Evolutionary conservation across 2,888 invertebrate species (phyloP).

Genomic region (Cephus runcator): DNA sequence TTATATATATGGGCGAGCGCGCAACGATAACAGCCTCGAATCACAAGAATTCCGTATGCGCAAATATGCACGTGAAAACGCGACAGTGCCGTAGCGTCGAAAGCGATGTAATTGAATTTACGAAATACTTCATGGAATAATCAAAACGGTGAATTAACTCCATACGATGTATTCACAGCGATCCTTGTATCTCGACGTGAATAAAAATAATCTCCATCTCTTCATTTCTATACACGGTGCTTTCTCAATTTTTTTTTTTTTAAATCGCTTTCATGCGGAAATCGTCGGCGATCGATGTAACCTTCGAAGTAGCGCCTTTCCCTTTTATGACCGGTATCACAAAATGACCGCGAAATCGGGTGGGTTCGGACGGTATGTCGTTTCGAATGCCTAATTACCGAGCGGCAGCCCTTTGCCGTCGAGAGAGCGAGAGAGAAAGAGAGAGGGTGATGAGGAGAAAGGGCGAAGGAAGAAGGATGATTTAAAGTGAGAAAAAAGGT

Average conservation of each 20-base stretch:
- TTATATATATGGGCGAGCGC: background rate
- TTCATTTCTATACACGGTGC: background rate
- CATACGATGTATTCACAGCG: background rate
- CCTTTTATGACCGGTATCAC: background rate
- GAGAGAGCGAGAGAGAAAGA: conserved; percentile 10
- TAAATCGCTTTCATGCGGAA: background rate
- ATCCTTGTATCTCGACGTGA: background rate
- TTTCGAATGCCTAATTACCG: background rate
- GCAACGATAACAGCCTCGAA: background rate
- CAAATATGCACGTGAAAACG: no score
- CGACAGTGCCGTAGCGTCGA: background rate
- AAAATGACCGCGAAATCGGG: background rate
- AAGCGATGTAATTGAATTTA: background rate
- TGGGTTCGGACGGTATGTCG: background rate
- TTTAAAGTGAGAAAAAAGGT: background rate
- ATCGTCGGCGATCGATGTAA: background rate
- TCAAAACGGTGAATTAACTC: background rate
- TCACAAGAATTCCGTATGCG: background rate
- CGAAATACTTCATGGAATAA: background rate
- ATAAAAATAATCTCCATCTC: background rate
- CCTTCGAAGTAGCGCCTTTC: background rate
- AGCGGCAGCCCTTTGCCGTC: background rate
- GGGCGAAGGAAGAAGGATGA: conserved; percentile 10
- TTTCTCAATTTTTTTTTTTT: background rate
- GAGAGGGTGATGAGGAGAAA: background rate